Percentiles rank a stretch among this genome's conserved stretches.
These are phyloP conservation scores for Oophaga pumilio DNA, from an alignment of 2,113 vertebrate genomes.

Conservation along the genomic window DNA sequence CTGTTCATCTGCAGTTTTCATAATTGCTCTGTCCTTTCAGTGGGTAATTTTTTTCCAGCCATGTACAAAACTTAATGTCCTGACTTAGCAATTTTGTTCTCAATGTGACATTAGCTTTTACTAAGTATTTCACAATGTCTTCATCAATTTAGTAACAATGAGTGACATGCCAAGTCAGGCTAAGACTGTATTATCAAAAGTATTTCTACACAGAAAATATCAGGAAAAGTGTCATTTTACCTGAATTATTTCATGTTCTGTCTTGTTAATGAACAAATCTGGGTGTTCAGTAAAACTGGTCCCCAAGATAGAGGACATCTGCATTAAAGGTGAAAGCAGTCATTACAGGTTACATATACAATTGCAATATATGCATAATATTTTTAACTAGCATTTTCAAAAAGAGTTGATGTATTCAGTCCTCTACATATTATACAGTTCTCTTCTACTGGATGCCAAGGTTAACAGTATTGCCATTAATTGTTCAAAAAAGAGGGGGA, in stretches of 20 bases:
- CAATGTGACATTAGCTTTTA: conserved; percentile 57
- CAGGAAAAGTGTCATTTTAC: neutral
- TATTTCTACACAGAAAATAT: neutral
- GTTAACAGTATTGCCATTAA: neutral
- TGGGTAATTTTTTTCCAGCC: conserved; percentile 45
- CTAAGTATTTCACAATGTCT: conserved; percentile 49
- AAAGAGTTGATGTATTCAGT: neutral
- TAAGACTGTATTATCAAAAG: conserved; percentile 23
- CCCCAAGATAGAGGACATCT: neutral
- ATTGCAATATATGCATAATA: neutral
- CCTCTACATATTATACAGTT: neutral
- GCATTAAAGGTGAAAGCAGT: neutral
- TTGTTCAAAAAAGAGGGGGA: neutral
- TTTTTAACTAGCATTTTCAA: neutral
- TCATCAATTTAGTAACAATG: conserved; percentile 52
- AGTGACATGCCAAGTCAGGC: conserved; percentile 53
- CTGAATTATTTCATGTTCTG: neutral
- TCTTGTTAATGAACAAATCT: neutral
- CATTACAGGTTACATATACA: neutral
- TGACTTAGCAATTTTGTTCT: conserved; percentile 54
- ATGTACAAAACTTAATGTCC: conserved; percentile 53
- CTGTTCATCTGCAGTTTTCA: conserved; percentile 41
- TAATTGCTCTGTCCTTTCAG: conserved; percentile 51
- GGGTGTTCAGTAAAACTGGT: neutral
- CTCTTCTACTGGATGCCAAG: neutral